Percentiles rank a stretch among this genome's conserved stretches.
Conservation (phyloP, 1,140 invertebrate species). For the Subanguina moxae region DNA sequence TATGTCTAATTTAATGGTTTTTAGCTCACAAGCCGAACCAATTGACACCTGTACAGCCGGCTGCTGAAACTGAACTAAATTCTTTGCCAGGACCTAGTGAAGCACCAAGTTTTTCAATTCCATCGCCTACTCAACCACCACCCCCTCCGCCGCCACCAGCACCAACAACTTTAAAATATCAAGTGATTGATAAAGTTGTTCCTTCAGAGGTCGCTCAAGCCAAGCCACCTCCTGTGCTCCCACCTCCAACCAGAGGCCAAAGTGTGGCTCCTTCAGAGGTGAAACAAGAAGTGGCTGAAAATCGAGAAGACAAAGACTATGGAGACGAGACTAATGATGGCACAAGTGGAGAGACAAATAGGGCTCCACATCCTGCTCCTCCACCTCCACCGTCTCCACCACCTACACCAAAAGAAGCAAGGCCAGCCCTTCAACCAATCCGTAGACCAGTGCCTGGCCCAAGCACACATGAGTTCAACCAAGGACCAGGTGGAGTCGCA, state of each 20-base stretch:
- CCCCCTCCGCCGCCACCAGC: not conserved
- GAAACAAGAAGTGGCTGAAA: not conserved
- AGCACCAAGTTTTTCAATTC: not conserved
- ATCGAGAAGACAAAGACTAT: not conserved
- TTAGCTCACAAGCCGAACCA: not conserved
- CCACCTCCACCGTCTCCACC: not conserved
- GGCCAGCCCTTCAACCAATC: not conserved
- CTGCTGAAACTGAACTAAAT: not conserved
- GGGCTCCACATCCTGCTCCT: not conserved
- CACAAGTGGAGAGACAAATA: not conserved
- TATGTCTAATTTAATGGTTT: no score
- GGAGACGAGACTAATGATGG: not conserved
- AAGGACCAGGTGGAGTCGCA: not conserved
- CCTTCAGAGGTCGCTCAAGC: not conserved
- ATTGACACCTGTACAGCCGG: not conserved
- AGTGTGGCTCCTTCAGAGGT: not conserved
- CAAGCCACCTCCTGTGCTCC: not conserved
- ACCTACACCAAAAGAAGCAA: not conserved
- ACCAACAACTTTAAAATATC: not conserved
- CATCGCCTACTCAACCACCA: not conserved
- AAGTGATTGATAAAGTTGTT: not conserved
- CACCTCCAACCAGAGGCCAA: not conserved
- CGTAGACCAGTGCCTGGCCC: not conserved
- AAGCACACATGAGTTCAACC: not conserved
- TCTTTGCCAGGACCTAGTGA: not conserved